phyloP scores from a whole-genome alignment of 2,797 vertebrate species.

The Aselliscus stoliczkanus region DNA sequence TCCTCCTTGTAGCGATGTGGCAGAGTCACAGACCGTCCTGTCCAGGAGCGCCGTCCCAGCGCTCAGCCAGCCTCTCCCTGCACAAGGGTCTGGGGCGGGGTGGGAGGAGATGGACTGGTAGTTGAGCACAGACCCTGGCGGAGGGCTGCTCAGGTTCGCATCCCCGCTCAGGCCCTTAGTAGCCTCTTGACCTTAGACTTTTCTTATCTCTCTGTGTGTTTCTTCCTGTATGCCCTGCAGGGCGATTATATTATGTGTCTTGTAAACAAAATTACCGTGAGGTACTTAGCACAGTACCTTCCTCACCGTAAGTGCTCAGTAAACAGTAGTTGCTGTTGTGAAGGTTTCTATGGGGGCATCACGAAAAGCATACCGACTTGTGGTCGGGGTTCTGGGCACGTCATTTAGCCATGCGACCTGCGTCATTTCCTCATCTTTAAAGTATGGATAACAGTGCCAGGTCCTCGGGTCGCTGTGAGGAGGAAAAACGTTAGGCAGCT shows the following conservation, averaged over 20 bases:
- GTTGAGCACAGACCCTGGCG: not conserved
- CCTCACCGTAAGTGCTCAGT: not conserved
- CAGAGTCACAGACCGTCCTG: not conserved
- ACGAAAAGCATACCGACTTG: not conserved
- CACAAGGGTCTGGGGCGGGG: too few relatives aligned
- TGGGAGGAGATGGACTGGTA: fast-evolving
- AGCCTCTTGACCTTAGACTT: not conserved
- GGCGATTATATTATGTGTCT: fast-evolving
- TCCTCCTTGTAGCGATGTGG: not conserved
- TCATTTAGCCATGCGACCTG: fast-evolving
- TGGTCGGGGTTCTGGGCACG: not conserved
- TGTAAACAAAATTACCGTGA: not conserved
- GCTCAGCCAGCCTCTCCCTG: not conserved
- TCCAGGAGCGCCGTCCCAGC: not conserved
- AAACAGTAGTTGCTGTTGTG: fast-evolving
- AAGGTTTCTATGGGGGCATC: fast-evolving
- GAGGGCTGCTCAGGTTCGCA: too few relatives aligned
- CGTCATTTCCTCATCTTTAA: not conserved
- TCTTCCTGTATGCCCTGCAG: not conserved
- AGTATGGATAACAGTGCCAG: not conserved
- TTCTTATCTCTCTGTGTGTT: not conserved
- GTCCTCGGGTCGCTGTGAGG: not conserved
- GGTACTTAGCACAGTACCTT: not conserved
- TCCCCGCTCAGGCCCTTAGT: not conserved
- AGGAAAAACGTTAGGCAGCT: not conserved